Evolutionary conservation across 2,888 invertebrate genomes (phyloP), one percentile per base, ranked within the genome.

Genomic region (Tipula confusa): DNA sequence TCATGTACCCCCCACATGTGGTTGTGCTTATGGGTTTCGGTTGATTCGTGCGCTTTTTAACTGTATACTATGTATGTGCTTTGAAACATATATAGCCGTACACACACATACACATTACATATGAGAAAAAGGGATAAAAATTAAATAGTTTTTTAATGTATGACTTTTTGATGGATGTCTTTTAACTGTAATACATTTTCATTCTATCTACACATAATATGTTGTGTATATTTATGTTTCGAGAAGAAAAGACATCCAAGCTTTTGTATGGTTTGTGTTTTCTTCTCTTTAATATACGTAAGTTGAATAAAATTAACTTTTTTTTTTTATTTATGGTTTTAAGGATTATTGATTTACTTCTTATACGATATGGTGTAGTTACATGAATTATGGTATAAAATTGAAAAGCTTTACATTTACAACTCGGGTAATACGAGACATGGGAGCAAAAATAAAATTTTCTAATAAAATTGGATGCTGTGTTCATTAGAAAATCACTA

Each of bases 121-220:
- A n/a, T n/a, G 24, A 24, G 1, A 24, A 64, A 64, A 64, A 64
- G 24, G 64, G 64, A 64, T 64, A 9, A 24, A 64, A 64, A 64
- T 64, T 64, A 64, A 64, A 64, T 64, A 64, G 64, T 64, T 64
- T 64, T 64, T 64, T 64, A 64, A 64, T 64, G 64, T 64, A 64
- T 64, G 64, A 64, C 64, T 64, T 64, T 64, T 64, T 24, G 64
- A 64, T 64, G 64, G 64, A 64, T 64, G 64, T 64, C 64, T 64
- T 64, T 64, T 64, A 64, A 64, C 64, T 64, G 64, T 24, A 7
- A 64, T 64, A 64, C 64, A 64, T 43, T 43, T 43, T 43, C 6
- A n/a, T 43, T 43, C 43, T 43, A 18, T 64, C 3, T 64, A 24
- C 15, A 43, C n/a, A 38, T 38, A 38, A 38, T 38, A 38, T 38